Conservation (phyloP, 2,888 invertebrate genomes). For the Herminia tarsipennalis region DNA sequence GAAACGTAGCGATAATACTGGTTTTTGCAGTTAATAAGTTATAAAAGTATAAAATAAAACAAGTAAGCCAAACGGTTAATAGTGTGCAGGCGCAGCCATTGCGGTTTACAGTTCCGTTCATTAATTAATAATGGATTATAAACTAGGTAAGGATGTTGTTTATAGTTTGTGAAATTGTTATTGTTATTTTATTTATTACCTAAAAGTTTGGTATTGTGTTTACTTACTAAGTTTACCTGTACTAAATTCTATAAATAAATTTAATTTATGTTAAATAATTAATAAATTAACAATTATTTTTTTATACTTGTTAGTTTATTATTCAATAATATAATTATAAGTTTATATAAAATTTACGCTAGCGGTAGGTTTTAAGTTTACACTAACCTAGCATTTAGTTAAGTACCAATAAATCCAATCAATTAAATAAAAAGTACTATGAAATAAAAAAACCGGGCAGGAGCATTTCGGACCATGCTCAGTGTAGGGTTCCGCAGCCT, state of each 20-base stretch:
- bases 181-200: too few relatives aligned
- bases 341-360: too few relatives aligned
- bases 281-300: neutral
- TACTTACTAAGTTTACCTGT: neutral
- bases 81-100: constrained; percentile 23
- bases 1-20: constrained; percentile 55
- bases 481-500: too few relatives aligned
- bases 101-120: neutral
- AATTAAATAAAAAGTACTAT: too few relatives aligned
- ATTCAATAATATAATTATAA: too few relatives aligned
- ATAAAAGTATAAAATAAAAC: constrained; percentile 1
- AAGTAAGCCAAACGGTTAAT: constrained; percentile 18
- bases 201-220: neutral
- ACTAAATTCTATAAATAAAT: neutral
- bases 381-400: too few relatives aligned
- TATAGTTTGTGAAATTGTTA: too few relatives aligned
- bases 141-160: constrained; percentile 54
- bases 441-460: too few relatives aligned
- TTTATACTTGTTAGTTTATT: neutral
- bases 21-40: constrained; percentile 41
- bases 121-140: constrained; percentile 45
- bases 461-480: too few relatives aligned
- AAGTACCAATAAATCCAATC: too few relatives aligned
- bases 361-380: too few relatives aligned
- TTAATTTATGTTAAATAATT: neutral